Evolutionary conservation across 2,113 vertebrate genomes (phyloP), one percentile per base, ranked within the genome.

Genomic region (Thunnus thynnus): DNA sequence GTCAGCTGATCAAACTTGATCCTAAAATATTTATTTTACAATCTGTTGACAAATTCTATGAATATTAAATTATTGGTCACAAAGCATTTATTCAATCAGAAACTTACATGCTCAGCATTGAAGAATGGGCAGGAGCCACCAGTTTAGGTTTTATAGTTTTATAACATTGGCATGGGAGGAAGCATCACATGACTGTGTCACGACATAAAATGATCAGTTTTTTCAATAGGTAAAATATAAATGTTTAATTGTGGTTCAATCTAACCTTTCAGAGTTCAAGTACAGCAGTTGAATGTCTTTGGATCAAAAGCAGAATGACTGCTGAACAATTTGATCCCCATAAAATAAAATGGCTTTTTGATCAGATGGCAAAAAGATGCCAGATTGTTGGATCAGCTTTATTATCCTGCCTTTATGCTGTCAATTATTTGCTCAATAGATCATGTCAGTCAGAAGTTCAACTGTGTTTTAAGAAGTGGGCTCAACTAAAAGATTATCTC

Each of bases 341-440:
- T n/a, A 3, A 4, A 54, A 0, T 0, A 0, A 17, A 14, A 8
- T 36, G 25, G 6, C 18, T 61, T 13, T 64, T 48, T 55, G 52
- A 54, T 69, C 20, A 64, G 17, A 68, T 41, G 52, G 20, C 25
- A 72, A 56, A 68, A 72, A 1, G 50, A 57, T 50, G n/a, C 46
- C 3, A 18, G 14, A 51, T 54, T 52, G 14, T 51, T 68, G 8
- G 55, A 57, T 30, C n/a, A 16, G 18, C 10, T 73, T 89, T 77
- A 69, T 68, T 25, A 54, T 36, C 44, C 62, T 75, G 65, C 55
- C 58, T 9, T 30, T 66, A 17, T 70, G 72, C 66, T 79, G 85
- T 91, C 57, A 89, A 85, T 91, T 30, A 91, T 89, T 91, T 85
- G 73, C 82, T 68, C 56, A 68, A 47, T 10, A 65, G 68, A 81